These are phyloP conservation scores for Sinelater perroti DNA, from an alignment of 2,888 invertebrate species.

Conservation along the genomic window DNA sequence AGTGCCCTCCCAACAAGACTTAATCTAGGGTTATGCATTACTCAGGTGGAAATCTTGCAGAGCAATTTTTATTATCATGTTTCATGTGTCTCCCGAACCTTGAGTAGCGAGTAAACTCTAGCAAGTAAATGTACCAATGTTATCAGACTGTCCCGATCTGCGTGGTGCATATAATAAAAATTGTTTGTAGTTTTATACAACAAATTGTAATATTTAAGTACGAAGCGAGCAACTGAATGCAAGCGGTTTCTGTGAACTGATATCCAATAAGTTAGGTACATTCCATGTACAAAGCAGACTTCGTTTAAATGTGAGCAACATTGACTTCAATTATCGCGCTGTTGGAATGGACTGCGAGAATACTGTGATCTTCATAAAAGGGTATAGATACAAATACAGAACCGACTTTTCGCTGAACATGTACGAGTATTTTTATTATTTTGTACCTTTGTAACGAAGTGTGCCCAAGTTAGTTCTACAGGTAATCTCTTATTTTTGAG, in stretches of 20 bases:
- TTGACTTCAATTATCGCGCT: constrained; percentile 23
- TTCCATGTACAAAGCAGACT: constrained; percentile 29
- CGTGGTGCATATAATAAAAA: constrained; percentile 27
- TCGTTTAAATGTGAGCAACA: constrained; percentile 14
- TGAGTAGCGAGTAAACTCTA: constrained; percentile 17
- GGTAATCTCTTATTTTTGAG: constrained; percentile 34
- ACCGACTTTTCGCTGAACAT: constrained; percentile 31
- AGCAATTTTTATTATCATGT: constrained; percentile 29
- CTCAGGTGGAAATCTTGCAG: constrained; percentile 15
- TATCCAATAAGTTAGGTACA: constrained; percentile 25
- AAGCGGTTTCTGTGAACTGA: constrained; percentile 24
- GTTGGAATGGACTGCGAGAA: constrained; percentile 53
- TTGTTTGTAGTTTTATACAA: constrained; percentile 33
- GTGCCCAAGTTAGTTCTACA: constrained; percentile 31
- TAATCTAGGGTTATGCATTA: constrained; percentile 41
- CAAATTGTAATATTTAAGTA: constrained; percentile 27
- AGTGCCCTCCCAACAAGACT: constrained; percentile 53
- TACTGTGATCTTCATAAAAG: constrained; percentile 53
- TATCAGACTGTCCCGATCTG: constrained; percentile 18
- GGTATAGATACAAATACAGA: constrained; percentile 36
- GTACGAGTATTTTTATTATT: constrained; percentile 31
- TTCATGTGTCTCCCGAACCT: constrained; percentile 22
- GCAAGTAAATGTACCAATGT: constrained; percentile 18
- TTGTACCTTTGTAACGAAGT: constrained; percentile 32
- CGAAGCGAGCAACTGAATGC: constrained; percentile 16